phyloP scores from a whole-genome alignment of 2,888 invertebrate species.

The Mallateleia sp. region DNA sequence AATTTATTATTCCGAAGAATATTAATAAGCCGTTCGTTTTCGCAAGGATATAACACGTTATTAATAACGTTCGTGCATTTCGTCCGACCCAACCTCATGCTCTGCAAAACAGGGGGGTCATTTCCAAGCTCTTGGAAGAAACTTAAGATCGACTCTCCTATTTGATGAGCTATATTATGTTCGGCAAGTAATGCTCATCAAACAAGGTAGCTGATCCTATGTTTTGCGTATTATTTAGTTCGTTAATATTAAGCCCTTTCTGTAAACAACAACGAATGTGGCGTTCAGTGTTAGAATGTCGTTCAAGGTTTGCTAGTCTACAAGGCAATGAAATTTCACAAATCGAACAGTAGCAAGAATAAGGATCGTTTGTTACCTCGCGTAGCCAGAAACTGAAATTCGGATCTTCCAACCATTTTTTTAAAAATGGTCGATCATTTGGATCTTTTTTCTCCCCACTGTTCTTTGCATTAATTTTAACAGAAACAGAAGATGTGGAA shows the following conservation, averaged over 20 bases:
- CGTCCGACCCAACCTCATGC: not conserved
- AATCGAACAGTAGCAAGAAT: not conserved
- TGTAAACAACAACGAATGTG: not conserved
- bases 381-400: slow-evolving; percentile 11
- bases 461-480: no score
- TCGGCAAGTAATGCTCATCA: not conserved
- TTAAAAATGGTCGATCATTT: no score
- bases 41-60: not conserved
- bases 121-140: not conserved
- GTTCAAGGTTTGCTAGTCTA: slow-evolving; percentile 7
- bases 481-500: no score
- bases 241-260: no score
- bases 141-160: not conserved
- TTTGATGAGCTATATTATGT: not conserved
- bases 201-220: no score
- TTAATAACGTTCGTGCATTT: not conserved
- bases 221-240: no score
- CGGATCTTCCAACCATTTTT: slow-evolving; percentile 4
- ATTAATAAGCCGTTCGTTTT: not conserved
- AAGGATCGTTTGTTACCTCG: not conserved
- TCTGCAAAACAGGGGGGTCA: not conserved
- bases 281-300: not conserved
- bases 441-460: no score
- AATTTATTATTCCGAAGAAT: slow-evolving; percentile 4
- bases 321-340: slow-evolving; percentile 3